Evolutionary conservation across 1,140 invertebrate species (phyloP).

Genomic region (Drosophila nebulosa): DNA sequence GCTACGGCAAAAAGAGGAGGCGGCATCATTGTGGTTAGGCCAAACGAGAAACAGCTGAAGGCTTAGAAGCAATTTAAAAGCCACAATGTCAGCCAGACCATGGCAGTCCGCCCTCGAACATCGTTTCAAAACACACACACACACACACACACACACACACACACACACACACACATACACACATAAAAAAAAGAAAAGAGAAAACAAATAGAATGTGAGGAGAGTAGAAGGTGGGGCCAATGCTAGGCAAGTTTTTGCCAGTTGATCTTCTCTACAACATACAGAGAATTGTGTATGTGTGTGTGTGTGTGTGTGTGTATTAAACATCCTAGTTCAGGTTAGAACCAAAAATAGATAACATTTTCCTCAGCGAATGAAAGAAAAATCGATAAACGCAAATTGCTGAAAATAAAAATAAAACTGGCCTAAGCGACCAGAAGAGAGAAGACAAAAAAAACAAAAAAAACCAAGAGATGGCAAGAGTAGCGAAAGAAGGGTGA

Average conservation of each 20-base stretch:
- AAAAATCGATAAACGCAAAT: constrained; percentile 65
- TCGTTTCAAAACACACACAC: constrained; percentile 3
- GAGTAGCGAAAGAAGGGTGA: neutral
- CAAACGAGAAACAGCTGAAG: constrained; percentile 15
- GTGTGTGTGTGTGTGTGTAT: neutral
- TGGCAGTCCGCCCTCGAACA: constrained; percentile 16
- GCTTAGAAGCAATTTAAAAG: constrained; percentile 63
- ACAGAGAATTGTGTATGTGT: neutral
- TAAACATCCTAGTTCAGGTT: neutral
- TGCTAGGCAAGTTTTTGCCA: too few relatives aligned
- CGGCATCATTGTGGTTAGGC: constrained; percentile 22
- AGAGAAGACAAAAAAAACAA: neutral
- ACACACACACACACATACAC: too few relatives aligned
- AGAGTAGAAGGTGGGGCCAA: too few relatives aligned
- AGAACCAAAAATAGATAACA: neutral
- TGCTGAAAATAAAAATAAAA: constrained; percentile 52
- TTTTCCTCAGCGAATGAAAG: constrained; percentile 3
- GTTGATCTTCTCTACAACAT: too few relatives aligned
- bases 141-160: too few relatives aligned
- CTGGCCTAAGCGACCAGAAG: neutral
- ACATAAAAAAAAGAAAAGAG: neutral
- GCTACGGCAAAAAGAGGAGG: constrained; percentile 27
- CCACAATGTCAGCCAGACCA: constrained; percentile 48
- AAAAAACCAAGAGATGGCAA: neutral
- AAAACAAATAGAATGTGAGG: neutral